phyloP scores from a whole-genome alignment of 2,888 invertebrate genomes.

The Fissipunctia ypsillon region DNA sequence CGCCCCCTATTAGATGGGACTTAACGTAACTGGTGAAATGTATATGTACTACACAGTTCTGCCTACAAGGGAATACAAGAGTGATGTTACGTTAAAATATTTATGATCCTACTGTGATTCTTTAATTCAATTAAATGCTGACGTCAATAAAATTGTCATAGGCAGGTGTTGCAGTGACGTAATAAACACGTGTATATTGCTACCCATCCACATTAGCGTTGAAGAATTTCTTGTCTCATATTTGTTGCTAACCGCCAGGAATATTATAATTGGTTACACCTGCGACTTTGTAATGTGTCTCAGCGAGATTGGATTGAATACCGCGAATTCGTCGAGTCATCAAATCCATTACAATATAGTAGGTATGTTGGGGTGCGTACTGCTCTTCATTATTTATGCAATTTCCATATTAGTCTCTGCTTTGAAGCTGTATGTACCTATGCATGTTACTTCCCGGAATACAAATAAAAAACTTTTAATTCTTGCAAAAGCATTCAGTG shows the following conservation, averaged over 20 bases:
- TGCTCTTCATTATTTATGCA: not conserved
- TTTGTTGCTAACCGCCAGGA: constrained; percentile 8
- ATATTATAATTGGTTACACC: constrained; percentile 40
- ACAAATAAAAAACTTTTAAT: no score
- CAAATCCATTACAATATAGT: not conserved
- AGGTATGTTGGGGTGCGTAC: not conserved
- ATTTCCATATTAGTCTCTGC: not conserved
- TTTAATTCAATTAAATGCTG: constrained; percentile 19
- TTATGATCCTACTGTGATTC: not conserved
- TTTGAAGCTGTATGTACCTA: not conserved
- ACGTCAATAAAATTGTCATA: not conserved
- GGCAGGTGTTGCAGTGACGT: constrained; percentile 11
- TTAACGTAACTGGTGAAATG: not conserved
- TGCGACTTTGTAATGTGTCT: constrained; percentile 12
- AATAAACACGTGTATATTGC: not conserved
- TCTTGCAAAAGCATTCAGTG: no score
- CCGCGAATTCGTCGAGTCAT: constrained; percentile 23
- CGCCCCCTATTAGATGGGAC: not conserved
- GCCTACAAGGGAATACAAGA: not conserved
- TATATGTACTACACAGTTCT: not conserved
- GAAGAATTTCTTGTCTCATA: constrained; percentile 15
- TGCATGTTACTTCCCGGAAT: not conserved
- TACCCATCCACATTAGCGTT: not conserved
- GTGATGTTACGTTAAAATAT: no score
- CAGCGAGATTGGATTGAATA: constrained; percentile 23